A percentile compares a stretch with the other conserved stretches of the same genome.
phyloP scores from a whole-genome alignment of 1,140 invertebrate species.

The Phocides pigmalion region DNA sequence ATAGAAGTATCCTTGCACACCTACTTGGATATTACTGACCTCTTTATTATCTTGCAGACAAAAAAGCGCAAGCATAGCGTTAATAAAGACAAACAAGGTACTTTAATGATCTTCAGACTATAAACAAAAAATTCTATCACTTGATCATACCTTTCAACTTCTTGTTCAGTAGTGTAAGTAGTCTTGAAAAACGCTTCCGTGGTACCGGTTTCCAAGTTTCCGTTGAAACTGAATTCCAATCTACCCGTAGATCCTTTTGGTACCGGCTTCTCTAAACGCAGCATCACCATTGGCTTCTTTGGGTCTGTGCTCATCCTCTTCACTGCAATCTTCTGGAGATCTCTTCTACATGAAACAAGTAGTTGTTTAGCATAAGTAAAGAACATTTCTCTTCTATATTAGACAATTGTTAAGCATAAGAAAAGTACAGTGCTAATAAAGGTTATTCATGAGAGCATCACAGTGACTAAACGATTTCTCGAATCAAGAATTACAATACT shows the following conservation, averaged over 20 bases:
- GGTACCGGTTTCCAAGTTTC: slow-evolving; percentile 84
- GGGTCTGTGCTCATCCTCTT: slow-evolving; percentile 61
- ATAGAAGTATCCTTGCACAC: too few species aligned
- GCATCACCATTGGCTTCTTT: slow-evolving; percentile 83
- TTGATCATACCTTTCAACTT: slow-evolving; percentile 74
- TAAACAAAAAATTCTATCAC: not conserved
- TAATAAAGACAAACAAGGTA: too few species aligned
- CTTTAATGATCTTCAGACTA: too few species aligned
- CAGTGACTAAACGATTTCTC: too few species aligned
- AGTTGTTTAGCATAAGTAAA: too few species aligned
- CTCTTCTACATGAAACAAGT: slow-evolving; percentile 42
- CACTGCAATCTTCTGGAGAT: slow-evolving; percentile 48
- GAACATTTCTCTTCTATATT: slow-evolving; percentile 32
- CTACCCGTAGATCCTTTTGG: slow-evolving; percentile 81
- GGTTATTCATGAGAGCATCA: too few species aligned
- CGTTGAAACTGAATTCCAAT: slow-evolving; percentile 85
- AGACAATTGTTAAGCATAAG: not conserved
- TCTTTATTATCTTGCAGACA: too few species aligned
- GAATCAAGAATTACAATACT: too few species aligned
- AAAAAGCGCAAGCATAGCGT: too few species aligned
- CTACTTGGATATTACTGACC: too few species aligned
- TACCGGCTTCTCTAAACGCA: slow-evolving; percentile 84
- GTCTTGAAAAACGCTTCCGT: slow-evolving; percentile 86
- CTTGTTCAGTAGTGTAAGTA: slow-evolving; percentile 82
- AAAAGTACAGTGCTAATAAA: too few species aligned